These are phyloP conservation scores for Tiaroga cobitis DNA, from an alignment of 2,797 vertebrate species.

Conservation along the genomic window DNA sequence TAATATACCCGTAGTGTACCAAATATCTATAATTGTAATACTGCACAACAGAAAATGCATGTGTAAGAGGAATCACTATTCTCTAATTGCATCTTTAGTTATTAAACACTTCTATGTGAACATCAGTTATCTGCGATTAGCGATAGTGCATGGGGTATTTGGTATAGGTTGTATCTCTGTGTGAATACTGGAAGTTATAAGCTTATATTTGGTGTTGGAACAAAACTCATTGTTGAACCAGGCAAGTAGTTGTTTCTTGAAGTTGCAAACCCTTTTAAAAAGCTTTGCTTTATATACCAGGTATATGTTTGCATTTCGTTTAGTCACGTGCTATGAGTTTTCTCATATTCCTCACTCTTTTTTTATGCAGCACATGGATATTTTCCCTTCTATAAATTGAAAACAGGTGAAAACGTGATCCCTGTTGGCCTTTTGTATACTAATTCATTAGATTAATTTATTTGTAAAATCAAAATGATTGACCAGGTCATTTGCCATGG, in stretches of 20 bases:
- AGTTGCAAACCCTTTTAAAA: background rate
- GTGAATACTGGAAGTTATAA: constrained; percentile 45
- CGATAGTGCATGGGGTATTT: constrained; percentile 32
- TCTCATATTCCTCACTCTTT: background rate
- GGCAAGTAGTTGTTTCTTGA: constrained; percentile 60
- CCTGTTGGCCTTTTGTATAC: background rate
- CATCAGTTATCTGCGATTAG: background rate
- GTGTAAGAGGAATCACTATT: background rate
- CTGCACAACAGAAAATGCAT: too few relatives aligned
- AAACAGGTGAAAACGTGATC: background rate
- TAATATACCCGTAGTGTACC: too few relatives aligned
- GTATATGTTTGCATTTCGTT: background rate
- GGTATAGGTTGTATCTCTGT: constrained; percentile 30
- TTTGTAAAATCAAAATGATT: background rate
- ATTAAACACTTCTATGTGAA: background rate
- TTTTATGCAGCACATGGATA: background rate
- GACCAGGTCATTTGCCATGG: background rate
- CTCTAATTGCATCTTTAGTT: background rate
- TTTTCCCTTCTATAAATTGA: background rate
- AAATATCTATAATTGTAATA: too few relatives aligned
- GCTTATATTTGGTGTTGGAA: constrained; percentile 55
- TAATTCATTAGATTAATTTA: background rate
- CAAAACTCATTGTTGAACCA: constrained; percentile 49
- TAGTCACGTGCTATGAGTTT: background rate
- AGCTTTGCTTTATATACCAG: background rate